A percentile compares a stretch with the other conserved stretches of the same genome.
phyloP scores from a whole-genome alignment of 1,140 invertebrate species.

The Eriosoma lanigerum region DNA sequence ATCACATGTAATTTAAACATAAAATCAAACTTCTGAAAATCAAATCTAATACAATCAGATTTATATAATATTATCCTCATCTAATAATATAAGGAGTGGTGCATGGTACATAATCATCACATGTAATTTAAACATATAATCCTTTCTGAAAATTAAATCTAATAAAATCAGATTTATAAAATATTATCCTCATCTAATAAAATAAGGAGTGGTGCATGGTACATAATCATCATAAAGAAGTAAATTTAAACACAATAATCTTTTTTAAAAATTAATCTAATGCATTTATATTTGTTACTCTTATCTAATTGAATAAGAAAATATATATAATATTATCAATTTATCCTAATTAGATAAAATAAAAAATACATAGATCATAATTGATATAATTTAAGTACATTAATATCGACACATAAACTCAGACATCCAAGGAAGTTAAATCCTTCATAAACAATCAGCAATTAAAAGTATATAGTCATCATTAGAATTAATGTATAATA shows the following conservation, averaged over 20 bases:
- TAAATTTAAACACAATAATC: too few relatives aligned
- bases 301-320: too few relatives aligned
- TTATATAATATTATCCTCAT: not conserved
- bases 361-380: too few relatives aligned
- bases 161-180: not conserved
- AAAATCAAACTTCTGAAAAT: too few relatives aligned
- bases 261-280: too few relatives aligned
- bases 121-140: not conserved
- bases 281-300: too few relatives aligned
- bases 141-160: not conserved
- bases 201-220: slow-evolving; percentile 38
- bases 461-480: slow-evolving; percentile 21
- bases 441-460: not conserved
- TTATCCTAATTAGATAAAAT: too few relatives aligned
- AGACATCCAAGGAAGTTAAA: slow-evolving; percentile 33
- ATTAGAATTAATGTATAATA: not conserved
- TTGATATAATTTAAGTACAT: too few relatives aligned
- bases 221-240: slow-evolving; percentile 12
- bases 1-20: not conserved
- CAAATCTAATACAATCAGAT: too few relatives aligned
- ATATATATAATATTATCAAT: too few relatives aligned
- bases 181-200: slow-evolving; percentile 17
- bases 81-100: slow-evolving; percentile 36
- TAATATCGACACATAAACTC: too few relatives aligned
- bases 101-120: slow-evolving; percentile 45